Percentiles rank a stretch among this genome's conserved stretches.
phyloP scores from a whole-genome alignment of 2,888 invertebrate species.

The Cataglyphis altisquamis region DNA sequence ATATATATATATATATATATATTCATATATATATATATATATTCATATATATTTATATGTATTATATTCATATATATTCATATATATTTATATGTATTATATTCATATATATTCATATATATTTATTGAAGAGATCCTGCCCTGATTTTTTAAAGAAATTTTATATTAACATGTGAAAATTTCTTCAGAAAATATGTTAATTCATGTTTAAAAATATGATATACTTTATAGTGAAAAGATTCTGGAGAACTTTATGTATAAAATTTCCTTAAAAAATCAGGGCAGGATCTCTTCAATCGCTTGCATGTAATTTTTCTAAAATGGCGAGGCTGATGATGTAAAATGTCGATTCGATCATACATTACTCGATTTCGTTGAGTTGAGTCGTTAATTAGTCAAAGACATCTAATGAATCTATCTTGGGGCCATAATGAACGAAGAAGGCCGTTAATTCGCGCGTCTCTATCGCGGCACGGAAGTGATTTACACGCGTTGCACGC shows the following conservation, averaged over 20 bases:
- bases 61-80: no score
- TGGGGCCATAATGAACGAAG: constrained; percentile 16
- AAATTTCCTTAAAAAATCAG: background rate
- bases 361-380: constrained; percentile 31
- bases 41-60: no score
- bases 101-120: no score
- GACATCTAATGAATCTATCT: constrained; percentile 46
- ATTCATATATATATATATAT: no score
- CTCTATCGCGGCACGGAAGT: constrained; percentile 46
- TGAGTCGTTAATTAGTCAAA: constrained; percentile 57
- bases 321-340: background rate
- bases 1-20: no score
- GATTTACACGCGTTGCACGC: constrained; percentile 43
- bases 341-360: constrained; percentile 38
- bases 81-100: no score
- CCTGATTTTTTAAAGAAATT: no score
- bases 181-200: background rate
- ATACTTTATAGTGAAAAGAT: background rate
- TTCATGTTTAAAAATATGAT: background rate
- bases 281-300: no score
- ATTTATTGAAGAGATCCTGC: no score
- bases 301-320: no score
- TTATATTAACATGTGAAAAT: background rate
- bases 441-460: constrained; percentile 34
- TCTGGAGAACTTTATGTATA: background rate